Percentiles rank a stretch among this genome's conserved stretches.
Evolutionary conservation across 2,113 vertebrate genomes (phyloP).

Genomic region (Malurus elegans): DNA sequence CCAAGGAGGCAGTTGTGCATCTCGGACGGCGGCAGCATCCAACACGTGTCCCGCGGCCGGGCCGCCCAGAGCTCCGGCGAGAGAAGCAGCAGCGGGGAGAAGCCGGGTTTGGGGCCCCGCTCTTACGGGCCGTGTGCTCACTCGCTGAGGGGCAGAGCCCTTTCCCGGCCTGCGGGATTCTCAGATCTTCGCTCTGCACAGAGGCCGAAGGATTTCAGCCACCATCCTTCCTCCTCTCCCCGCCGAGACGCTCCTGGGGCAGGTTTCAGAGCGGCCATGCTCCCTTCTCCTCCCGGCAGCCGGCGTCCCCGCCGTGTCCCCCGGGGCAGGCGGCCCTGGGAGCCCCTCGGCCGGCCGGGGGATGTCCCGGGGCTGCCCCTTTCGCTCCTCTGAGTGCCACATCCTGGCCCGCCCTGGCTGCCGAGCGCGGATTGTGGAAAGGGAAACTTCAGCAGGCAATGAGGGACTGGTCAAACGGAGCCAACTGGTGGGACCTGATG

Average conservation of each 20-base stretch:
- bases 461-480: background rate
- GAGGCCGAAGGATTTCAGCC: background rate
- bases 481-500: background rate
- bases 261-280: background rate
- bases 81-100: background rate
- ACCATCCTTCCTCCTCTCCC: background rate
- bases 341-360: background rate
- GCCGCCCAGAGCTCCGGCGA: background rate
- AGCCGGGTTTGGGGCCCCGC: background rate
- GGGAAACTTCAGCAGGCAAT: too few species aligned
- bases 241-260: background rate
- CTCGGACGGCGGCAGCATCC: background rate
- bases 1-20: background rate
- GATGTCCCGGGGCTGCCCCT: background rate
- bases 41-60: background rate
- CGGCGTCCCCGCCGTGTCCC: background rate
- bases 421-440: rapidly evolving
- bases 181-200: background rate
- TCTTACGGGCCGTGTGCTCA: background rate
- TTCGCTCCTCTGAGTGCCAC: background rate
- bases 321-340: background rate
- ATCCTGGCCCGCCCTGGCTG: background rate
- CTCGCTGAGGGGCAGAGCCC: background rate
- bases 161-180: background rate
- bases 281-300: background rate